phyloP scores from a whole-genome alignment of 2,113 vertebrate genomes.

The Cephalopholis sonnerati region DNA sequence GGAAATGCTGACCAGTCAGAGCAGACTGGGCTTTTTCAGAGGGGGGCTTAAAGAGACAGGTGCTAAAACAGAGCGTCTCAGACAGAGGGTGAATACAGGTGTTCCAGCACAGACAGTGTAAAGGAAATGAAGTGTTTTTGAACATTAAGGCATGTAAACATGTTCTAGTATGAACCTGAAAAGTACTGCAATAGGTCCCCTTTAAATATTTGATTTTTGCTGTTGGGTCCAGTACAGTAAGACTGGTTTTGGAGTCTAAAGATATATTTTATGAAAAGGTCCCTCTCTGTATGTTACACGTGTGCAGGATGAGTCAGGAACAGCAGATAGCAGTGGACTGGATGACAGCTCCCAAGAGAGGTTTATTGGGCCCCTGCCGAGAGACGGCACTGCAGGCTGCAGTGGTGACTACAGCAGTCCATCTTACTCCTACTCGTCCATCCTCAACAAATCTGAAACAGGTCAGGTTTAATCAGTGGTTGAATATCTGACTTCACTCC shows the following conservation, averaged over 20 bases:
- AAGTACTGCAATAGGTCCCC: too few relatives aligned
- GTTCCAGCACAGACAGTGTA: too few relatives aligned
- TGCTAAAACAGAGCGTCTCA: too few relatives aligned
- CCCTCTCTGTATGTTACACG: constrained; percentile 5
- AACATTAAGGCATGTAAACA: too few relatives aligned
- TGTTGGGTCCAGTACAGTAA: neutral
- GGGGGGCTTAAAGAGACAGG: too few relatives aligned
- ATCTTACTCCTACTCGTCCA: constrained; percentile 95
- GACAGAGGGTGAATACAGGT: too few relatives aligned
- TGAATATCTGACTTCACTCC: neutral
- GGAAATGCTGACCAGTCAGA: too few relatives aligned
- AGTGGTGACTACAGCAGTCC: constrained; percentile 94
- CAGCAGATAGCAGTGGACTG: constrained; percentile 87
- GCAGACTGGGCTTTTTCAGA: too few relatives aligned
- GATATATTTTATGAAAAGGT: neutral
- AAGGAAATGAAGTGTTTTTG: too few relatives aligned
- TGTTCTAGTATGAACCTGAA: too few relatives aligned
- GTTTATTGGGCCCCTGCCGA: constrained; percentile 94
- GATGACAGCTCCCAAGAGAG: constrained; percentile 91
- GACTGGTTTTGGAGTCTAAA: neutral
- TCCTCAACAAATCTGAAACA: constrained; percentile 97
- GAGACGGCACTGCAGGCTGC: constrained; percentile 91
- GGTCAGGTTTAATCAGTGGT: constrained; percentile 79
- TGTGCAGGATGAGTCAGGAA: constrained; percentile 89
- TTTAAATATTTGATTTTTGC: neutral